Evolutionary conservation across 2,113 vertebrate species (phyloP), one percentile per base, ranked within the genome.

Genomic region (Nycticryphes semicollaris): DNA sequence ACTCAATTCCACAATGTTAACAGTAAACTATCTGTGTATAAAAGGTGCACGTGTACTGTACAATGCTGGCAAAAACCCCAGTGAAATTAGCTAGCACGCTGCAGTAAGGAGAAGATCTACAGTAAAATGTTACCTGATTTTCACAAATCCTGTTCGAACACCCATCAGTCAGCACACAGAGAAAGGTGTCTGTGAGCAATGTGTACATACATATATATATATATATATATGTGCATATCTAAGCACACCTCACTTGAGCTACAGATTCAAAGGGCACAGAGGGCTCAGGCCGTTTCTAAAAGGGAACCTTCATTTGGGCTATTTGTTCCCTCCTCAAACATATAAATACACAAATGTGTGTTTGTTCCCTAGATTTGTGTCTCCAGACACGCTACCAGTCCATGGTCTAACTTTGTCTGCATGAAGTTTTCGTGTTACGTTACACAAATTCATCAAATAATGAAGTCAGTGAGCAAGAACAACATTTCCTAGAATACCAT

Each of bases 1-100:
- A 27, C 5, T 33, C 0, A 0, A 35, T n/a, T 82, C 76, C 27
- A 35, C 43, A 68, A 11, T 7, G 1, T 5, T 4, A 43, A 17
- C 3, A n/a, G 33, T 51, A 12, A 56, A 37, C 48, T 28, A 12
- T 3, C 37, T 70, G 8, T 3, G 2, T 11, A 1, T 14, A 24
- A 56, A 50, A 7, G 18, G 9, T n/a, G 8, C 21, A 1, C 1
- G 18, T 2, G 1, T 4, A 28, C 25, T 17, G 35, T 20, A 56
- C 22, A 11, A 16, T 1, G 5, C 31, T 50, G 39, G 19, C 53
- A 63, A 51, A 70, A 76, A 10, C 11, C 39, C 22, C 43, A 5
- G n/a, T 8, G 31, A 25, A 5, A 33, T 15, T 2, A 70, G 62
- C 1, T 9, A 64, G 47, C 5, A 15, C 1, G 1, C 1, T 10